These are phyloP conservation scores for Alentia gelatinosa DNA, from an alignment of 2,888 invertebrate species.

Conservation along the genomic window DNA sequence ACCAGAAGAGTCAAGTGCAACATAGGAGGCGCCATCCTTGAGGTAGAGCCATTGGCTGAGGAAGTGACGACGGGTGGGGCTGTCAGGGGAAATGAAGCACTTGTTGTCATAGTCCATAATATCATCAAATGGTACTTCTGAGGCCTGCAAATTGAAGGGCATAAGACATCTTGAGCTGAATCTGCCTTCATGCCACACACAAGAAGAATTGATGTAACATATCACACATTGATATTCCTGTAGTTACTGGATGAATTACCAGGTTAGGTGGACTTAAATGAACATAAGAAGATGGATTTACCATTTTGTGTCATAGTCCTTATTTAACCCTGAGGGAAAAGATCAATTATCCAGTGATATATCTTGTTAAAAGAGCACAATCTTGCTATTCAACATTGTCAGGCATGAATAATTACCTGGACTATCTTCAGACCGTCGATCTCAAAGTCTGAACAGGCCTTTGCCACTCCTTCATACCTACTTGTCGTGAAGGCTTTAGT, in stretches of 20 bases:
- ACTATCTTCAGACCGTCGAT: neutral
- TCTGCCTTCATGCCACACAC: too few species aligned
- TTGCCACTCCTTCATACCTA: constrained; percentile 19
- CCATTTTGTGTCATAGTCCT: too few species aligned
- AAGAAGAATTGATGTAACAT: too few species aligned
- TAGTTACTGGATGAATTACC: too few species aligned
- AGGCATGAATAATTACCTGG: neutral
- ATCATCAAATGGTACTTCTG: constrained; percentile 53
- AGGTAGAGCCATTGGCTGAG: constrained; percentile 55
- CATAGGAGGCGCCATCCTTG: constrained; percentile 45
- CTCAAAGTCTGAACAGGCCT: neutral
- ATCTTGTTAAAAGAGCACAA: too few species aligned
- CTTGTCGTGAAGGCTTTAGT: neutral
- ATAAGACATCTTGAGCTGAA: too few species aligned
- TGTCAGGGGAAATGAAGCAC: constrained; percentile 53
- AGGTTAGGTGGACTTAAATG: too few species aligned
- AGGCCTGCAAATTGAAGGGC: constrained; percentile 45
- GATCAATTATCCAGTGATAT: too few species aligned
- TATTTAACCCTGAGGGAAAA: too few species aligned
- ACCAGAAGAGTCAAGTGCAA: constrained; percentile 40
- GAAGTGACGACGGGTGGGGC: constrained; percentile 41
- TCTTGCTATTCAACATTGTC: too few species aligned
- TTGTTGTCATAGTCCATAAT: constrained; percentile 59
- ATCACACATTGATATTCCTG: too few species aligned
- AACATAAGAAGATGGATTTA: too few species aligned